These are phyloP conservation scores for Eulemur rufifrons DNA, from an alignment of 2,113 vertebrate genomes.

Conservation along the genomic window DNA sequence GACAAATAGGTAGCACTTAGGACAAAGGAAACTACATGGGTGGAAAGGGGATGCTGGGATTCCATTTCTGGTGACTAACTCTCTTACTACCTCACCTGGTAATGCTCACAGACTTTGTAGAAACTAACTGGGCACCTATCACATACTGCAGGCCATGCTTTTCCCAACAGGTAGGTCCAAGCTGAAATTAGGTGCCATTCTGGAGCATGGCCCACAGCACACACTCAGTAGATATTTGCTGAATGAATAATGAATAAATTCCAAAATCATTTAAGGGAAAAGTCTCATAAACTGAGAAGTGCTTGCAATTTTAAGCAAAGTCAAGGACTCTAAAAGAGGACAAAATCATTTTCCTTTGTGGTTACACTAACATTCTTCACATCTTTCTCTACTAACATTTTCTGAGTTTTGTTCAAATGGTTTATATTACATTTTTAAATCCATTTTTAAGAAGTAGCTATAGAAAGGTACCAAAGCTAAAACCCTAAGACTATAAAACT, in stretches of 20 bases:
- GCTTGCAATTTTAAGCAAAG: constrained; percentile 29
- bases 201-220: neutral
- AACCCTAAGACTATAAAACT: neutral
- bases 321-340: neutral
- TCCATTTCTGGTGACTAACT: neutral
- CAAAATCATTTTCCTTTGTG: constrained; percentile 10
- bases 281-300: constrained; percentile 3
- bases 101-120: constrained; percentile 3
- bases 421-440: constrained; percentile 41
- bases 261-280: constrained; percentile 13
- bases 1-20: neutral
- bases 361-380: neutral
- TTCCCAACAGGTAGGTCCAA: neutral
- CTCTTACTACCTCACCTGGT: neutral
- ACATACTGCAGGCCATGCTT: neutral
- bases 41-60: neutral
- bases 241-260: constrained; percentile 4
- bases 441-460: constrained; percentile 35
- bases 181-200: constrained; percentile 11
- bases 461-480: constrained; percentile 6
- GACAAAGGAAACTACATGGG: neutral
- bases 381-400: constrained; percentile 23
- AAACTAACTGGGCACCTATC: neutral
- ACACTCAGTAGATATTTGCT: neutral
- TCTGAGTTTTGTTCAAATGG: constrained; percentile 3